A percentile compares a stretch with the other conserved stretches of the same genome.
Conservation (phyloP, 1,140 invertebrate genomes). For the Euura lappo region DNA sequence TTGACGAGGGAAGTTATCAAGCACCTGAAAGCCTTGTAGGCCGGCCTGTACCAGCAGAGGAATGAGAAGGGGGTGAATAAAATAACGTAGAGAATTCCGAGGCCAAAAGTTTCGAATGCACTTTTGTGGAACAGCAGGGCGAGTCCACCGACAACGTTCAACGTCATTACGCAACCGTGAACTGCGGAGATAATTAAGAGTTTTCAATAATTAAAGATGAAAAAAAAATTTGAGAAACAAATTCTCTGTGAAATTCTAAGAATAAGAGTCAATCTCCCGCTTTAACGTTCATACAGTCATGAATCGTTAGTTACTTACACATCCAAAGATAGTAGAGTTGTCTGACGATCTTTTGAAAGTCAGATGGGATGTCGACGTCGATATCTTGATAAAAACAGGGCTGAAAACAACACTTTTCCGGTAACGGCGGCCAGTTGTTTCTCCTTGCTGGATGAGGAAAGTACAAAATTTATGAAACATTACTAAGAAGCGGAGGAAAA, state of each 20-base stretch:
- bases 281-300: not conserved
- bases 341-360: slow-evolving; percentile 95
- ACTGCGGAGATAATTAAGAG: slow-evolving; percentile 62
- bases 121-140: slow-evolving; percentile 69
- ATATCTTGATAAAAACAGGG: slow-evolving; percentile 99
- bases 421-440: slow-evolving; percentile 99
- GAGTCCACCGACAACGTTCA: slow-evolving; percentile 87
- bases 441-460: slow-evolving; percentile 66
- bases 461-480: not conserved
- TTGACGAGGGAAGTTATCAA: slow-evolving; percentile 14
- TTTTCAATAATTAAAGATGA: too few relatives aligned
- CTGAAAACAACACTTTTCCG: slow-evolving; percentile 88
- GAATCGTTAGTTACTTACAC: slow-evolving; percentile 73
- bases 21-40: slow-evolving; percentile 87
- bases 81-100: slow-evolving; percentile 88
- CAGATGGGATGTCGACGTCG: slow-evolving; percentile 96
- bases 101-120: slow-evolving; percentile 82
- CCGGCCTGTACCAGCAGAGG: slow-evolving; percentile 93
- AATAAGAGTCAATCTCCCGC: too few relatives aligned
- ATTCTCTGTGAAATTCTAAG: too few relatives aligned
- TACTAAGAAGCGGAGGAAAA: not conserved
- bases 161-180: slow-evolving; percentile 82
- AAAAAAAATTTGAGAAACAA: too few relatives aligned
- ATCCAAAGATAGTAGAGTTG: slow-evolving; percentile 97
- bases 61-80: slow-evolving; percentile 97